phyloP scores from a whole-genome alignment of 2,113 vertebrate species.

The Aptenodytes patagonicus region DNA sequence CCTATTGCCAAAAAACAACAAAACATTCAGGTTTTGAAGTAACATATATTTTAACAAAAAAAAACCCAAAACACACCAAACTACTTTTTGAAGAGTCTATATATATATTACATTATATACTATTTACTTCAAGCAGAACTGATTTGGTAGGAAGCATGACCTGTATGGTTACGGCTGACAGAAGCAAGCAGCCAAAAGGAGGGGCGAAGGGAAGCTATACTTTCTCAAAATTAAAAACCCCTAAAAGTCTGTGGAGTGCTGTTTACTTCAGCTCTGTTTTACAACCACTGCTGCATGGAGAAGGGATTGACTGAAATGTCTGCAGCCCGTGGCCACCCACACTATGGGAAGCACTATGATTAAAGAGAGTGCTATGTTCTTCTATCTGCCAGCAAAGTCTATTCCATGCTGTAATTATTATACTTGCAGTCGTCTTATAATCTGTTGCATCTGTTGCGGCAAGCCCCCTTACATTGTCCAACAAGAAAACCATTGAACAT shows the following conservation, averaged over 20 bases:
- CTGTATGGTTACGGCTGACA: neutral
- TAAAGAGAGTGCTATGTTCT: constrained; percentile 64
- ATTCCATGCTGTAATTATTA: constrained; percentile 75
- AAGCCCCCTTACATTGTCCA: constrained; percentile 56
- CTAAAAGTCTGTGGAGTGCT: constrained; percentile 53
- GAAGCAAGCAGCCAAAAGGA: constrained; percentile 24
- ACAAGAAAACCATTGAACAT: constrained; percentile 60
- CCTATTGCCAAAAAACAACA: neutral
- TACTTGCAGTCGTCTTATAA: constrained; percentile 71
- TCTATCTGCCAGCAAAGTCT: constrained; percentile 66
- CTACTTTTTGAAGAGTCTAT: neutral
- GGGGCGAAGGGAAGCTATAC: neutral
- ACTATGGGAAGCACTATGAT: constrained; percentile 68
- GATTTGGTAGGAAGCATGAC: neutral
- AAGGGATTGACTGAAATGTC: constrained; percentile 12
- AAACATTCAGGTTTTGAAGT: neutral
- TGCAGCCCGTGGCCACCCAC: constrained; percentile 74
- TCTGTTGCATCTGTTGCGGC: constrained; percentile 74
- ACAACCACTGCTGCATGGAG: constrained; percentile 4
- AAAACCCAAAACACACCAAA: neutral
- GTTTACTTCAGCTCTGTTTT: constrained; percentile 59
- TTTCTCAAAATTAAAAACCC: constrained; percentile 43
- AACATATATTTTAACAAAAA: neutral
- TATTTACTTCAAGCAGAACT: neutral
- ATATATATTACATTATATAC: neutral